Conservation (phyloP, 2,888 invertebrate genomes). For the Malthinus seriepunctatus region DNA sequence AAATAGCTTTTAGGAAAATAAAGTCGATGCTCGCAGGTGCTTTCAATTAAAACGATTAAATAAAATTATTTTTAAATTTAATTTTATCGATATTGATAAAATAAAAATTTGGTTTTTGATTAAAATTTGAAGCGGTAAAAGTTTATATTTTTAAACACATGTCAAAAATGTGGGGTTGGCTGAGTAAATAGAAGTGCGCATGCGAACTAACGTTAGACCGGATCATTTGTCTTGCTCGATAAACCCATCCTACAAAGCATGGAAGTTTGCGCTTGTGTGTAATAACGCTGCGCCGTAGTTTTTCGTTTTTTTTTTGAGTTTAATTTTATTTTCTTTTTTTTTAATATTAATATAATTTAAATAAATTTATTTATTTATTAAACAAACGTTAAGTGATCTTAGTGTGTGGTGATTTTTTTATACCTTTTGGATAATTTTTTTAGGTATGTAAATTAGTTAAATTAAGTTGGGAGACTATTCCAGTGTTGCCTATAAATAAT, state of each 20-base stretch:
- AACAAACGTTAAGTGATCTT: slow-evolving; percentile 2
- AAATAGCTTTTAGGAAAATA: no score
- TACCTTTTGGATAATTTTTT: slow-evolving; percentile 1
- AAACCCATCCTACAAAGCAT: slow-evolving; percentile 16
- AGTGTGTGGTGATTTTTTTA: slow-evolving; percentile 1
- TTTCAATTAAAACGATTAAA: no score
- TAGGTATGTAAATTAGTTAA: slow-evolving; percentile 3
- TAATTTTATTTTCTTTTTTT: slow-evolving; percentile 43
- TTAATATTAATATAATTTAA: slow-evolving; percentile 34
- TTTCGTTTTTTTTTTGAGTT: slow-evolving; percentile 44
- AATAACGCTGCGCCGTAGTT: slow-evolving; percentile 38
- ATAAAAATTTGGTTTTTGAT: no score
- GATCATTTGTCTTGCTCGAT: background rate
- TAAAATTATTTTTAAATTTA: no score
- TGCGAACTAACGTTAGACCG: background rate
- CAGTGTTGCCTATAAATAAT: slow-evolving; percentile 2
- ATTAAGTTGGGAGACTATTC: slow-evolving; percentile 1
- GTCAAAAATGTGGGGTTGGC: background rate
- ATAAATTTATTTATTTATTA: background rate
- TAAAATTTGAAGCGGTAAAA: no score
- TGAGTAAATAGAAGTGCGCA: background rate
- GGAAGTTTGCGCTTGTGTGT: slow-evolving; percentile 35
- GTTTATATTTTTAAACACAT: background rate
- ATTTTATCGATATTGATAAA: no score
- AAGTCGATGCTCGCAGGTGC: no score